Evolutionary conservation across 2,113 vertebrate genomes (phyloP).

Genomic region (Arenaria interpres): DNA sequence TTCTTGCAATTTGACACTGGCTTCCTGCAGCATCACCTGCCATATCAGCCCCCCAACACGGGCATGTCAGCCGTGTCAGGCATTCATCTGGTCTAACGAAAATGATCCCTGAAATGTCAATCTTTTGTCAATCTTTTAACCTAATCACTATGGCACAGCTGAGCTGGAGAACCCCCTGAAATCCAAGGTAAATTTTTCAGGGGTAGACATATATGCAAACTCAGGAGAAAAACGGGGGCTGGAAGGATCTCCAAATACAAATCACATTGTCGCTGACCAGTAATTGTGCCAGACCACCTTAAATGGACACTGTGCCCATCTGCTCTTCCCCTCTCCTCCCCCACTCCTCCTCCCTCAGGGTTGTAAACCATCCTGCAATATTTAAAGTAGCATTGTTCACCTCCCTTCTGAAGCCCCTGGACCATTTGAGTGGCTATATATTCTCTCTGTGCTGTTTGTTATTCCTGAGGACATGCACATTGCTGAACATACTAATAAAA

Average conservation of each 20-base stretch:
- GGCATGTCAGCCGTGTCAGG: background rate
- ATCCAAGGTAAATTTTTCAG: background rate
- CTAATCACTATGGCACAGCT: background rate
- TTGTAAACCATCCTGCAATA: conserved; percentile 67
- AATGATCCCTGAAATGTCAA: background rate
- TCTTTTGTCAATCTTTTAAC: background rate
- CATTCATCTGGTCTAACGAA: background rate
- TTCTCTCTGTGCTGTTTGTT: conserved; percentile 63
- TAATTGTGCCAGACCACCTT: conserved; percentile 70
- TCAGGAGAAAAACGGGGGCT: background rate
- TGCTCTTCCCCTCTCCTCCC: conserved; percentile 60
- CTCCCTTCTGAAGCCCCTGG: conserved; percentile 32
- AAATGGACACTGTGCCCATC: conserved; percentile 68
- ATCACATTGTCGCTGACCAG: conserved; percentile 28
- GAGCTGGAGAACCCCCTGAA: background rate
- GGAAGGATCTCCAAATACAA: background rate
- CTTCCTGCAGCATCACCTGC: background rate
- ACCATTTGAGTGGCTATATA: conserved; percentile 50
- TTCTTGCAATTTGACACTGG: background rate
- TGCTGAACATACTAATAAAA: conserved; percentile 71
- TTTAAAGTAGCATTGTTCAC: conserved; percentile 69
- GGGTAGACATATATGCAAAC: background rate
- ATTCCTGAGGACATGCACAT: conserved; percentile 67
- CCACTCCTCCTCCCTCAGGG: conserved; percentile 57
- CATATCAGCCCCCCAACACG: background rate